Base-by-base conservation (phyloP, 2,797 vertebrate genomes). In the Schizopygopsis pylzovi region DNA sequence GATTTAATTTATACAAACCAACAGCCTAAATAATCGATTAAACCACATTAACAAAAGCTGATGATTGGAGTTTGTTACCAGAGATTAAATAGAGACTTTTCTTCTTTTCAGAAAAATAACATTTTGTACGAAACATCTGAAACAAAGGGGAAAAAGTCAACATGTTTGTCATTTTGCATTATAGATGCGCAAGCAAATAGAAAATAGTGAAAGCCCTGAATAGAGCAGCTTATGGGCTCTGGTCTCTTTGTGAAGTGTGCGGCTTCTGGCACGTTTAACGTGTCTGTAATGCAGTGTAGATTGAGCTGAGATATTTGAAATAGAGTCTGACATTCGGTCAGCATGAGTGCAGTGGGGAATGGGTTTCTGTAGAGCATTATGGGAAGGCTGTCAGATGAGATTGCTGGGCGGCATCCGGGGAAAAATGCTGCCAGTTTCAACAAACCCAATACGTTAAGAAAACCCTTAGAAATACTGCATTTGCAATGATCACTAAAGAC, bases 241-340 rank as follows among this genome's bases (percentile, higher is more conserved):
- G 13, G 16, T 68, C 18, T 68, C 73, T 54, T 84, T 71, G 22
- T 68, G 47, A 67, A 78, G 37, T 45, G 37, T 56, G 45, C 11
- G 4, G 16, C 22, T 11, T 77, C 3, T 41, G 20, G 43, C 43
- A 25, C 13, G 18, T 54, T 78, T 78, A 77, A 41, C 33, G 7
- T n/a, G 22, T 77, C 75, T 85, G 63, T 71, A 59, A 71, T 59
- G 75, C 49, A 11, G 18, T 77, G 37, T 45, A 71, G 75, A 79
- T 45, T n/a, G 76, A 85, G 52, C 18, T 7, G 11, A 78, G 73
- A 84, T 77, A 84, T 84, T 54, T 59, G 75, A 70, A 78, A 78
- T 78, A 33, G 33, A 41, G 45, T 78, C 45, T 78, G 83, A 84
- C 47, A 70, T 84, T 79, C 6, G 65, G 76, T 85, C 83, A 84